Evolutionary conservation across 2,113 vertebrate species (phyloP).

Genomic region (Malurus cyaneus): DNA sequence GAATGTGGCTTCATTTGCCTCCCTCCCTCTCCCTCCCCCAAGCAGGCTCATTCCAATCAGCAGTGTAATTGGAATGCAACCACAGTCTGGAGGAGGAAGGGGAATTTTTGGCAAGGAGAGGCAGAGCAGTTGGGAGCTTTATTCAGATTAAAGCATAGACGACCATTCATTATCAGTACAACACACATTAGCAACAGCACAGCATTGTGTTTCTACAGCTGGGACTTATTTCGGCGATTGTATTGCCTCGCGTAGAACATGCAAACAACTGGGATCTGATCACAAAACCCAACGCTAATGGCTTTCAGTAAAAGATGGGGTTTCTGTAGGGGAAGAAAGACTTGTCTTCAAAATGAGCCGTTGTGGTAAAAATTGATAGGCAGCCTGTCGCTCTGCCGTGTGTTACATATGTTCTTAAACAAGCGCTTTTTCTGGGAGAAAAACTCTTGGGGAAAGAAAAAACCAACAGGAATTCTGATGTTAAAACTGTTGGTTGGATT

Average conservation of each 20-base stretch:
- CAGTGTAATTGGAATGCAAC: conserved; percentile 79
- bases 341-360: conserved; percentile 17
- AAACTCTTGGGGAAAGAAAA: background rate
- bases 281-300: conserved; percentile 31
- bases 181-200: conserved; percentile 64
- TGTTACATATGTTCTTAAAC: background rate
- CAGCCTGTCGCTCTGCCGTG: background rate
- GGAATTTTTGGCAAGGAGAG: conserved; percentile 76
- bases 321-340: conserved; percentile 12
- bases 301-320: conserved; percentile 39
- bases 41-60: conserved; percentile 75
- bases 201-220: conserved; percentile 74
- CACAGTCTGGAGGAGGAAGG: conserved; percentile 76
- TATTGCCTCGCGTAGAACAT: conserved; percentile 47
- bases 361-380: conserved; percentile 36
- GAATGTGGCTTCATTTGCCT: background rate
- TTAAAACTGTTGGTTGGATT: background rate
- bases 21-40: conserved; percentile 12
- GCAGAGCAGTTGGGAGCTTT: conserved; percentile 76
- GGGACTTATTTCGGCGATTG: conserved; percentile 62
- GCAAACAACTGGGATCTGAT: conserved; percentile 63
- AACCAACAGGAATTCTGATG: background rate
- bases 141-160: conserved; percentile 77
- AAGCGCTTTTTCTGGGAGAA: background rate
- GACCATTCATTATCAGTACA: conserved; percentile 73